Conservation (phyloP, 2,888 invertebrate genomes). For the Cephus spinipes region DNA sequence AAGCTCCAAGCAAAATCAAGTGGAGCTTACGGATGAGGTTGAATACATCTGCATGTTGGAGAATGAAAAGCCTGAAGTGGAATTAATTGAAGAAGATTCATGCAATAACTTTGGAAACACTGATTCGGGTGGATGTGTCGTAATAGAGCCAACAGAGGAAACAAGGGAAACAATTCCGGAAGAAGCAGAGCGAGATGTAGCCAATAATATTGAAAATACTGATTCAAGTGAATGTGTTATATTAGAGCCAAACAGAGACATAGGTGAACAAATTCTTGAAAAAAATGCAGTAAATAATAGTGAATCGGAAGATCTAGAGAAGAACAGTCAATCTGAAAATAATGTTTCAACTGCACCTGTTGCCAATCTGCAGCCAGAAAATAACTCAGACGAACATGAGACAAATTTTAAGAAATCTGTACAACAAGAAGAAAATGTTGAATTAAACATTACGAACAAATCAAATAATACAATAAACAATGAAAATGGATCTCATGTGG, state of each 20-base stretch:
- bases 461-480: neutral
- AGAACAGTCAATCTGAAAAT: neutral
- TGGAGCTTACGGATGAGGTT: neutral
- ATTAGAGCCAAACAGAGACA: neutral
- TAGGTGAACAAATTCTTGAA: neutral
- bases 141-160: neutral
- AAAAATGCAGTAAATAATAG: neutral
- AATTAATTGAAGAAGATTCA: neutral
- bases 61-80: neutral
- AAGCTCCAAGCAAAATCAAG: neutral
- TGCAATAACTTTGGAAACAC: neutral
- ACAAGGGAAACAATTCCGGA: neutral
- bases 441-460: neutral
- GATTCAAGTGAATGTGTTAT: neutral
- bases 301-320: neutral
- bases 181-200: neutral
- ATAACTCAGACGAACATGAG: neutral
- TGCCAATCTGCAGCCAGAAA: neutral
- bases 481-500: neutral
- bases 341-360: neutral
- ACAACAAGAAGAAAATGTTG: neutral
- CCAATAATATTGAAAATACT: neutral
- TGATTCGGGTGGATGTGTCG: neutral
- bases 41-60: neutral
- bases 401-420: neutral